Evolutionary conservation across 2,113 vertebrate genomes (phyloP).

Genomic region (Lepus americanus): DNA sequence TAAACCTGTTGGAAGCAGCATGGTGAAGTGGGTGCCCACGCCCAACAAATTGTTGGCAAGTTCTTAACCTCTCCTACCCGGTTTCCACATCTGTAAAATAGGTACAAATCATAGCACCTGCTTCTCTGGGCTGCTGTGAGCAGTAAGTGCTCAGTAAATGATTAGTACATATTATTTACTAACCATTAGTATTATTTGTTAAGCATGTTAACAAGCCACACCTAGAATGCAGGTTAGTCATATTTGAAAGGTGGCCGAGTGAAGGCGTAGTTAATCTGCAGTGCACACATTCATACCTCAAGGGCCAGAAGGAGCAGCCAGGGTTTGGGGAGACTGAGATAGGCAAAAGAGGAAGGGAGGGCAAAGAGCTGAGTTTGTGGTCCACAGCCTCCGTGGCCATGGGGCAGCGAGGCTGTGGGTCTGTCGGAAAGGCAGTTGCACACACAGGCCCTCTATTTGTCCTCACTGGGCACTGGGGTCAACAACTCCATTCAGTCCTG

Average conservation of each 20-base stretch:
- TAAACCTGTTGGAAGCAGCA: neutral
- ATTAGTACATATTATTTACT: slow-evolving; percentile 21
- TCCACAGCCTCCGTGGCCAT: neutral
- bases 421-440: neutral
- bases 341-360: neutral
- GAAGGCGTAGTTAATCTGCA: neutral
- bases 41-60: slow-evolving; percentile 25
- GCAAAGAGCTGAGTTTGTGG: neutral
- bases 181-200: too few species aligned
- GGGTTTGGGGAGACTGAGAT: neutral
- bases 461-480: neutral
- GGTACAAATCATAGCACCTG: slow-evolving; percentile 12
- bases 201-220: slow-evolving; percentile 44
- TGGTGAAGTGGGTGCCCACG: neutral
- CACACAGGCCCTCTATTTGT: neutral
- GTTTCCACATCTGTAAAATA: slow-evolving; percentile 42
- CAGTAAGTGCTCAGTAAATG: slow-evolving; percentile 41
- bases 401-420: neutral
- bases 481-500: neutral
- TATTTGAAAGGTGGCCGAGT: neutral
- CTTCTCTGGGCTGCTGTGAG: neutral
- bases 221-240: slow-evolving; percentile 21
- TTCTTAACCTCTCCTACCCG: neutral
- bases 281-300: neutral
- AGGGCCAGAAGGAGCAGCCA: neutral